Evolutionary conservation across 2,113 vertebrate species (phyloP).

Genomic region (Aleadryas rufinucha): DNA sequence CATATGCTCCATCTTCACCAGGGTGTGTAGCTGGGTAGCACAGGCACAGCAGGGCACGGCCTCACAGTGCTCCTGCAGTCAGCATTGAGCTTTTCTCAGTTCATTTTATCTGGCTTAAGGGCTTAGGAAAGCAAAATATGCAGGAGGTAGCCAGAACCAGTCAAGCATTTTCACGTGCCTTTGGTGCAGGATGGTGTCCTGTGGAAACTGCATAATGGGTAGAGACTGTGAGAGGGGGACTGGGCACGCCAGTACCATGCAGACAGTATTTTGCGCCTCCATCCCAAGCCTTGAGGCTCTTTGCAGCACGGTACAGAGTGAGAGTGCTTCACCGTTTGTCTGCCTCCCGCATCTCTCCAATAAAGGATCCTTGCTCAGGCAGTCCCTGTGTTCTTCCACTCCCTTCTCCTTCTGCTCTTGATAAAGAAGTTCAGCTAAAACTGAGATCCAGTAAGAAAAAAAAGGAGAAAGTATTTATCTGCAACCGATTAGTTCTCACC

Average conservation of each 20-base stretch:
- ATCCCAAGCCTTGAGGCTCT: neutral
- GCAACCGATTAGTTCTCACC: neutral
- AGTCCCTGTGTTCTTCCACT: neutral
- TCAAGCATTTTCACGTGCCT: neutral
- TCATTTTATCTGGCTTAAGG: neutral
- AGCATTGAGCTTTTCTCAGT: neutral
- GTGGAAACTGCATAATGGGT: neutral
- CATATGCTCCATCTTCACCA: neutral
- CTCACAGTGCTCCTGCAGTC: neutral
- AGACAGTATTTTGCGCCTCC: neutral
- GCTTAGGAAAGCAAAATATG: neutral
- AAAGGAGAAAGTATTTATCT: neutral
- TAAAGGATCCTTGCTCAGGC: neutral
- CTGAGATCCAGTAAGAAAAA: neutral
- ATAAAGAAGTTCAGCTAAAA: neutral
- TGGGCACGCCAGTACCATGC: neutral
- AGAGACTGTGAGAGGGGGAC: neutral
- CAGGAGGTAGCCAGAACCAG: neutral
- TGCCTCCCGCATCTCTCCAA: neutral
- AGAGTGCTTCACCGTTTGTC: neutral
- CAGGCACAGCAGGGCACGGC: accelerated
- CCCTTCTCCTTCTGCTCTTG: neutral
- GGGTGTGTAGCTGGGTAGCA: neutral
- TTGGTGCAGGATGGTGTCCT: neutral
- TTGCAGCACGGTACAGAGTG: neutral